Evolutionary conservation across 1,140 invertebrate genomes (phyloP).

Genomic region (Anagrus nilaparvatae): DNA sequence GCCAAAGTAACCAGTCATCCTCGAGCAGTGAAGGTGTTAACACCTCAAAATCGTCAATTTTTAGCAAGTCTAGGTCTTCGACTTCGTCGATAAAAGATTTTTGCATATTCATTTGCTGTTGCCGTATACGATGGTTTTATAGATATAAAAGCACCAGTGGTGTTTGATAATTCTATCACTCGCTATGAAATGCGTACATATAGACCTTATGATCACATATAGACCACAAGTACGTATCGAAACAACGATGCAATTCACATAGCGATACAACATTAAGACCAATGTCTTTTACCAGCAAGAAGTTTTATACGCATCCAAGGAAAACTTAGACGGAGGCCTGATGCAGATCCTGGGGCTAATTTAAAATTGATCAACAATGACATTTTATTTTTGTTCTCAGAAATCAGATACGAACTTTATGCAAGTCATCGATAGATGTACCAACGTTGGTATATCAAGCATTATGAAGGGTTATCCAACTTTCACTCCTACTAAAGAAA

Average conservation of each 20-base stretch:
- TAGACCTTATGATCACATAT: conserved; percentile 30
- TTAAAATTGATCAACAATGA: too few species aligned
- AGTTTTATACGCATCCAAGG: conserved; percentile 30
- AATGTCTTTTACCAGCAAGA: conserved; percentile 25
- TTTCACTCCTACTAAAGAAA: conserved; percentile 17
- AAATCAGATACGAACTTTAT: too few species aligned
- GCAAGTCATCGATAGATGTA: conserved; percentile 34
- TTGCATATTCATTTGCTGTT: too few species aligned
- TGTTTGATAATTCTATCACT: conserved; percentile 23
- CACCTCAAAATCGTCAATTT: conserved; percentile 16
- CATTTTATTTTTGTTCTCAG: too few species aligned
- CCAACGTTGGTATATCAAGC: conserved; percentile 31
- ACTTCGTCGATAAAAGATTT: conserved; percentile 1
- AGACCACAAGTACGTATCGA: conserved; percentile 23
- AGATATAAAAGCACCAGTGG: neutral
- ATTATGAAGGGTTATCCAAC: conserved; percentile 34
- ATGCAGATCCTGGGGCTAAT: too few species aligned
- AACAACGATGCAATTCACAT: conserved; percentile 34
- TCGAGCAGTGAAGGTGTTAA: conserved; percentile 10
- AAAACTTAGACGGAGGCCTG: too few species aligned
- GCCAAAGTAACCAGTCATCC: conserved; percentile 13
- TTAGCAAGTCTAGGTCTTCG: conserved; percentile 16
- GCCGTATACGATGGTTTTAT: neutral
- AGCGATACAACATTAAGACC: conserved; percentile 30
- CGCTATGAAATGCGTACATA: conserved; percentile 30